phyloP scores from a whole-genome alignment of 1,140 invertebrate species.

The Drosophila baimaii region DNA sequence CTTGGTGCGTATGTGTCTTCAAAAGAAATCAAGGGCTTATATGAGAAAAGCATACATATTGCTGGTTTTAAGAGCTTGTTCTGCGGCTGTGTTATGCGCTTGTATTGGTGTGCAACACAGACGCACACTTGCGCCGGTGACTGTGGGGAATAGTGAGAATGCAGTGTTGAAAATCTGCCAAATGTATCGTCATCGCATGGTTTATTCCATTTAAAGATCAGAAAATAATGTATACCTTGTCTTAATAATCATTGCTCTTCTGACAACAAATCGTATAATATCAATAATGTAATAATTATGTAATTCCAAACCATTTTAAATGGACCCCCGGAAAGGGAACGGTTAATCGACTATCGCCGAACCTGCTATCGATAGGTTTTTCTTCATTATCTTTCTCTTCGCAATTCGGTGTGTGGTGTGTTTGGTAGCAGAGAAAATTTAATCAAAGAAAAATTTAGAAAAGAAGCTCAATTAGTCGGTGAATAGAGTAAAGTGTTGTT shows the following conservation, averaged over 20 bases:
- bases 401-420: slow-evolving; percentile 67
- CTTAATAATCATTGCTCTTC: no score
- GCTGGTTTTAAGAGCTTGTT: slow-evolving; percentile 22
- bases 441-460: slow-evolving; percentile 57
- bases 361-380: slow-evolving; percentile 34
- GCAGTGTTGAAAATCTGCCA: slow-evolving; percentile 26
- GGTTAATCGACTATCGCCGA: slow-evolving; percentile 16
- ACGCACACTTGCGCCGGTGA: slow-evolving; percentile 39
- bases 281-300: no score
- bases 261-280: no score
- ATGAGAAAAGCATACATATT: slow-evolving; percentile 4
- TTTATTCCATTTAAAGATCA: background rate
- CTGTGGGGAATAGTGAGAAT: slow-evolving; percentile 40
- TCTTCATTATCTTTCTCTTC: slow-evolving; percentile 59
- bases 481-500: slow-evolving; percentile 61
- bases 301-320: background rate
- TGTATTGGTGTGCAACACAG: slow-evolving; percentile 55
- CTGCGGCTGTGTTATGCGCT: slow-evolving; percentile 56
- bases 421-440: slow-evolving; percentile 74
- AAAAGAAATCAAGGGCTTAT: slow-evolving; percentile 27
- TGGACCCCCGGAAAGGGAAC: no score
- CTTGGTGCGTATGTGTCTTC: slow-evolving; percentile 74
- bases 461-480: slow-evolving; percentile 53
- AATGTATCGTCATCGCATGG: slow-evolving; percentile 18
- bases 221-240: background rate